Evolutionary conservation across 2,797 vertebrate genomes (phyloP).

Genomic region (Pseudochirops cupreus): DNA sequence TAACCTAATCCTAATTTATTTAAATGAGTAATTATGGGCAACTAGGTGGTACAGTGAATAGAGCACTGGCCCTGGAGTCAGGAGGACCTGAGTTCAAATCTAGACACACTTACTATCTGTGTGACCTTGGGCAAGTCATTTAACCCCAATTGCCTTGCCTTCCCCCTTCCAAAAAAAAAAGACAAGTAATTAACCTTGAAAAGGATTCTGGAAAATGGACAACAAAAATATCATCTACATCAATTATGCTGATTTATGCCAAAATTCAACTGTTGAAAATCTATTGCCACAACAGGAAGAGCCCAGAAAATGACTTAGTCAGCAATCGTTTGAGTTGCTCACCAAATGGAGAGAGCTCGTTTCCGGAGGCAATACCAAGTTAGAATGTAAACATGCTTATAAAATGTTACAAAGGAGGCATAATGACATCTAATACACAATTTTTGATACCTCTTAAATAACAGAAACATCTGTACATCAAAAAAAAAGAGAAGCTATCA

Average conservation of each 20-base stretch:
- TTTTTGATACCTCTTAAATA: background rate
- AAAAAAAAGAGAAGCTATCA: background rate
- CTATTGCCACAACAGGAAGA: background rate
- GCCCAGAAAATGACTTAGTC: background rate
- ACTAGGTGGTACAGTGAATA: no score
- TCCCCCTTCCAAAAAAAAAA: no score
- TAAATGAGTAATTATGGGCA: background rate
- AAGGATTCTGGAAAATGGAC: background rate
- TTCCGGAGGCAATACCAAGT: background rate
- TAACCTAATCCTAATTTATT: background rate
- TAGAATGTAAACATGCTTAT: background rate
- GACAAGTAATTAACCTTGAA: background rate
- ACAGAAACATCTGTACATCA: background rate
- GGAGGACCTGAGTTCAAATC: no score
- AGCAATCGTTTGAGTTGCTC: background rate
- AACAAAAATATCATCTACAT: background rate
- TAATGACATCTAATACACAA: background rate
- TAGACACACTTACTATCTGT: no score
- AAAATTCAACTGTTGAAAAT: background rate
- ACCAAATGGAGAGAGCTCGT: background rate
- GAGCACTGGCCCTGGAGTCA: no score
- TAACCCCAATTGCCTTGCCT: no score
- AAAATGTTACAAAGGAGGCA: background rate
- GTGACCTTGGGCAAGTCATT: no score
- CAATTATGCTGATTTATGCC: background rate